Base-by-base conservation (phyloP, 2,113 vertebrate species). In the Eleginops maclovinus region DNA sequence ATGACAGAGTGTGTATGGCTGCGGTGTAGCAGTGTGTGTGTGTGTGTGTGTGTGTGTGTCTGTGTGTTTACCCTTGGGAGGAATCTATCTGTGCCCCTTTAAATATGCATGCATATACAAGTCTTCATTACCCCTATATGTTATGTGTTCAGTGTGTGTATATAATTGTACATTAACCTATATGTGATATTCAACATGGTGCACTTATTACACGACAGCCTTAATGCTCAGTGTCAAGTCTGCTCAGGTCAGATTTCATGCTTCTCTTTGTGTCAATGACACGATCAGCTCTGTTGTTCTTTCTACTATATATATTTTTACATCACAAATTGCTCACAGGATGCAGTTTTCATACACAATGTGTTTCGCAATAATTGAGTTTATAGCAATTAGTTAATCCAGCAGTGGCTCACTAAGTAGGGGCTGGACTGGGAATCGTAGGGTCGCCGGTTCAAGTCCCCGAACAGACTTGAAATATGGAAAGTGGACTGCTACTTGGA, bases 141-240 rank as follows among this genome's bases (percentile, higher is more conserved):
- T 46, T 40, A 72, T 61, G 17, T 65, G 19, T 79, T 41, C 16
- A 63, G 51, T 22, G 28, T 50, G 66, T 22, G 50, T 58, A 54
- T 15, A 21, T 26, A 46, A 70, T 53, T 61, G 41, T 46, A 58
- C 53, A 77, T 75, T 63, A 62, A 82, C 72, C 67, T 63, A 58
- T 21, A 67, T 75, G 13, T 65, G 59, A 76, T 72, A 60, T 46
- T n/a, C 21, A 28, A 41, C 21, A 28, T 8, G 24, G 24, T 8
- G 21, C 28, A 60, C n/a, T 26, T n/a, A 58, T 64, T 15, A n/a
- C 26, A 62, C 9, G 41, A 21, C 31, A 36, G 31, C 54, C n/a
- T 36, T 69, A n/a, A 36, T 49, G 13, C 12, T 64, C 15, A 51
- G 4, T 31, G 63, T 68, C 28, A 21, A 17, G 49, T 60, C 36